Base-by-base conservation (phyloP, 1,140 invertebrate genomes). In the Magallana ariakensis region DNA sequence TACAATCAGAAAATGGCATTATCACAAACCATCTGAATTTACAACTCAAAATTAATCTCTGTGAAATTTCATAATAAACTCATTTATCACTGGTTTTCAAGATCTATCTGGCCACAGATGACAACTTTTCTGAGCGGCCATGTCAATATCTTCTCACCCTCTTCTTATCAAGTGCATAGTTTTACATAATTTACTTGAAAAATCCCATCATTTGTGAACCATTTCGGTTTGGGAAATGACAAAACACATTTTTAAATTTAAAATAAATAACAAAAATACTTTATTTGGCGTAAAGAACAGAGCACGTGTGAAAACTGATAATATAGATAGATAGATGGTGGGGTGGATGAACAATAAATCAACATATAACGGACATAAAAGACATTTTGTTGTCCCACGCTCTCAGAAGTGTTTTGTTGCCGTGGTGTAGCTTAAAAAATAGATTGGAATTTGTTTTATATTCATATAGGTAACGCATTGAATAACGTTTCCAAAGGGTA, bases 31-130 rank as follows among this genome's bases (percentile, higher is more conserved):
- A 75, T 75, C 26, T 75, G 66, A 75, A 75, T 75, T 75, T 75
- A 75, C 22, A 26, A 13, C 66, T 75, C 66, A 75, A 75, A 75
- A 75, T 75, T 75, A 75, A 75, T 19, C 66, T 75, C 66, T 75
- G 22, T 75, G 66, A 75, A 75, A 75, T 75, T 75, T 75, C 22
- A 75, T 75, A 75, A 75, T 75, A 33, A 26, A 75, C 66, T 11
- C 66, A 75, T 75, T 46, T 75, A 75, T 75, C 66, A 75, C 22
- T 75, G 10, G 66, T 75, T 75, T 75, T 19, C 66, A 26, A 75
- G 4, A 22, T 11, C 33, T 26, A 26, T 19, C 33, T 19, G 22
- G 11, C 16, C 13, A 22, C 22, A 75, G 66, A 75, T 75, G 66
- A 75, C 66, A 75, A 11, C 19, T 13, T 22, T 33, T 13, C 22